These are phyloP conservation scores for Drosophila punjabiensis DNA, from an alignment of 1,140 invertebrate genomes.

Conservation along the genomic window DNA sequence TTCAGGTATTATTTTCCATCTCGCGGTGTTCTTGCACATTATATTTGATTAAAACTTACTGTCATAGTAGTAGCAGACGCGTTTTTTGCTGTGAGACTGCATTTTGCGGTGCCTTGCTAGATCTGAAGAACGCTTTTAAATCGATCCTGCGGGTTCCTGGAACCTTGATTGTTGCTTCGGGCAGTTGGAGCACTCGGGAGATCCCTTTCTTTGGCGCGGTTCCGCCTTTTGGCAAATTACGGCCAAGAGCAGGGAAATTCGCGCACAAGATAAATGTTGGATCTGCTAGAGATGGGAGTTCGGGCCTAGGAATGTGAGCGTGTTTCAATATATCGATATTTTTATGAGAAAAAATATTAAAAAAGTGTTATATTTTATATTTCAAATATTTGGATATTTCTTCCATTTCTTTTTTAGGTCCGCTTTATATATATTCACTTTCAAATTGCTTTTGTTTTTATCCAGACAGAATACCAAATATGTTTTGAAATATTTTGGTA, in stretches of 20 bases:
- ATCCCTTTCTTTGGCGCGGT: conserved; percentile 1
- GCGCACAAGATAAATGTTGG: conserved; percentile 17
- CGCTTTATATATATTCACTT: too few relatives aligned
- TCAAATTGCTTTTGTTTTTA: too few relatives aligned
- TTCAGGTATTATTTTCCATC: not conserved
- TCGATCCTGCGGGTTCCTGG: not conserved
- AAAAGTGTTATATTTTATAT: too few relatives aligned
- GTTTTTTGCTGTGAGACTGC: conserved; percentile 94
- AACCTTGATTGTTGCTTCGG: not conserved
- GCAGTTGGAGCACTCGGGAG: not conserved
- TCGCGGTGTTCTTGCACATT: not conserved
- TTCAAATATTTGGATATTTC: too few relatives aligned
- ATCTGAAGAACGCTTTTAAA: not conserved
- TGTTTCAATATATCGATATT: not conserved
- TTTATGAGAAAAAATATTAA: not conserved
- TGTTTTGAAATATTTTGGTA: too few relatives aligned
- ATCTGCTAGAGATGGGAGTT: not conserved
- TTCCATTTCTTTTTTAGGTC: too few relatives aligned
- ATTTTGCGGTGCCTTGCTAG: conserved; percentile 77
- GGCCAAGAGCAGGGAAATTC: conserved; percentile 8
- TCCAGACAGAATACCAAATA: too few relatives aligned
- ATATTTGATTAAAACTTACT: conserved; percentile 91
- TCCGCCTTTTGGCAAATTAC: not conserved
- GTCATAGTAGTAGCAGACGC: conserved; percentile 99
- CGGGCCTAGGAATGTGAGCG: too few relatives aligned